Percentiles rank a stretch among this genome's conserved stretches.
Conservation (phyloP, 2,888 invertebrate genomes). For the Nymphalis polychloros region DNA sequence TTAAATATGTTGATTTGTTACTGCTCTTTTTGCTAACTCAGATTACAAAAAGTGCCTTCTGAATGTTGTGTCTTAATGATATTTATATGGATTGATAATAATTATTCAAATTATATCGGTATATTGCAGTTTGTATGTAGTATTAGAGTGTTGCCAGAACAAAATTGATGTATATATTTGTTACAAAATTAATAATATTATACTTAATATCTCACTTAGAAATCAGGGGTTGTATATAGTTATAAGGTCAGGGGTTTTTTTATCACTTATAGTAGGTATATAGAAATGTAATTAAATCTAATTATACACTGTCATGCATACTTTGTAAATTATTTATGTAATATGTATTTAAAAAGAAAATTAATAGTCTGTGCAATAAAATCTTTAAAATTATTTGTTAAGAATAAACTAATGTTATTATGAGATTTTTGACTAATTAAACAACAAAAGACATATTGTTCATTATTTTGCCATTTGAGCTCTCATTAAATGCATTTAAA, state of each 20-base stretch:
- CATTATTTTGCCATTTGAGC: not conserved
- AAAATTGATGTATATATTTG: not conserved
- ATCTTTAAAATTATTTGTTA: not conserved
- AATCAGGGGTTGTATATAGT: conserved; percentile 12
- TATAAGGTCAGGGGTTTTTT: conserved; percentile 7
- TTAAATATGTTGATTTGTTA: no score
- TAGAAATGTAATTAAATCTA: not conserved
- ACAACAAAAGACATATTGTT: not conserved
- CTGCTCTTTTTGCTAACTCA: no score
- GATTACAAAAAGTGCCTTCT: no score
- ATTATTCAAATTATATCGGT: no score
- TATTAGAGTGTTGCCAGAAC: no score
- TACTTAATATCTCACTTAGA: not conserved
- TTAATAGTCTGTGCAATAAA: not conserved
- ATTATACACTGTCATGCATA: not conserved
- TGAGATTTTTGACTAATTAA: conserved; percentile 1
- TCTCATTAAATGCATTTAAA: conserved; percentile 3
- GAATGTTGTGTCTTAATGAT: no score
- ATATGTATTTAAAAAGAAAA: not conserved
- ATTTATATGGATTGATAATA: no score
- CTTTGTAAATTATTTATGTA: not conserved
- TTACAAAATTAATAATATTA: not conserved
- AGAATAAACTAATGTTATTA: not conserved
- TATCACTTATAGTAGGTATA: not conserved
- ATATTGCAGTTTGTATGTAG: no score